Evolutionary conservation across 1,140 invertebrate species (phyloP).

Genomic region (Euborellia annulipes): DNA sequence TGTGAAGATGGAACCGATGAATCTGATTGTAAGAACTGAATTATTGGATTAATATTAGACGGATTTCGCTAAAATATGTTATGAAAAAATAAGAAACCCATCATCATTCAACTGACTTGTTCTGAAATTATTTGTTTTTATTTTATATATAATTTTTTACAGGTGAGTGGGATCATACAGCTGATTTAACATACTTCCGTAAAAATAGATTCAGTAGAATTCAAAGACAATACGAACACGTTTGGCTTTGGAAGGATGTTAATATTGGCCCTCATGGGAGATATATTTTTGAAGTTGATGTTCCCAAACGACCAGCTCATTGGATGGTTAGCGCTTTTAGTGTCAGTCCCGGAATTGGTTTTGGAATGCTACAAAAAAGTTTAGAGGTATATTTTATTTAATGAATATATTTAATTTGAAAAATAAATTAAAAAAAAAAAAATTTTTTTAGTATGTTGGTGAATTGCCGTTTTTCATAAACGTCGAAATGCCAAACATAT

Average conservation of each 20-base stretch:
- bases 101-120: neutral
- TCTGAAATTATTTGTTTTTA: neutral
- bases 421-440: neutral
- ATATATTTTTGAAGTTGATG: slow-evolving; percentile 68
- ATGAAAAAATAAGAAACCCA: neutral
- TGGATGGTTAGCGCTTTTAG: slow-evolving; percentile 90
- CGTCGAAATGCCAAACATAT: slow-evolving; percentile 74
- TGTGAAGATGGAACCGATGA: slow-evolving; percentile 84
- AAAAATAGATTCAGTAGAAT: slow-evolving; percentile 74
- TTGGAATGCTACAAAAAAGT: slow-evolving; percentile 67
- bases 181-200: slow-evolving; percentile 51
- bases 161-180: slow-evolving; percentile 39
- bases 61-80: slow-evolving; percentile 1
- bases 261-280: slow-evolving; percentile 84
- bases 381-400: slow-evolving; percentile 40
- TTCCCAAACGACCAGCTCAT: slow-evolving; percentile 69
- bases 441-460: slow-evolving; percentile 46
- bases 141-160: slow-evolving; percentile 8
- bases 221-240: slow-evolving; percentile 79
- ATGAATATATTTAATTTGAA: neutral
- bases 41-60: too few relatives aligned
- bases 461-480: slow-evolving; percentile 87
- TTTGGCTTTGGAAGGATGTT: slow-evolving; percentile 87
- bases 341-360: slow-evolving; percentile 68
- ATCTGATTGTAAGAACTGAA: slow-evolving; percentile 51